Percentiles rank a stretch among this genome's conserved stretches.
Conservation (phyloP, 1,140 invertebrate genomes). For the Berghia stephanieae region DNA sequence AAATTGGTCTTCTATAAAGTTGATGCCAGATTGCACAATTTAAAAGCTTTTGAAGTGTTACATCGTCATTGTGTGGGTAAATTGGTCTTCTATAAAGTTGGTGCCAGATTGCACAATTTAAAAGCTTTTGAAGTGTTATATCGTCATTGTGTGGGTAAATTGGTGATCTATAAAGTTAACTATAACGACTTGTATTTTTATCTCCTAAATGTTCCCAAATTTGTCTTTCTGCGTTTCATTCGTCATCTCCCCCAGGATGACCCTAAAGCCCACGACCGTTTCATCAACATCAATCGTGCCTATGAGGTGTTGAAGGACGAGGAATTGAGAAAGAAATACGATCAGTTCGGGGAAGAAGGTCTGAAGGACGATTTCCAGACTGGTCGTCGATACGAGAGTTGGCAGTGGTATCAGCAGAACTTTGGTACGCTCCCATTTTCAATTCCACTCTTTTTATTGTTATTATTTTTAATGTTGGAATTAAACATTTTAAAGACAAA, state of each 20-base stretch:
- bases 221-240: too few species aligned
- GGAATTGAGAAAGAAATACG: conserved; percentile 81
- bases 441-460: not conserved
- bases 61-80: not conserved
- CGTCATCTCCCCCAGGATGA: conserved; percentile 77
- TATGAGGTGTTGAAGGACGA: conserved; percentile 88
- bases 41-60: not conserved
- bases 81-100: not conserved
- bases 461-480: not conserved
- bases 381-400: conserved; percentile 76
- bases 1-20: not conserved
- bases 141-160: not conserved
- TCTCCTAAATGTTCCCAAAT: not conserved
- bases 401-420: conserved; percentile 84
- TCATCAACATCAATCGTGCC: conserved; percentile 80
- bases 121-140: not conserved
- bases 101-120: not conserved
- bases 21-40: not conserved
- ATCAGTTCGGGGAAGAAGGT: conserved; percentile 80
- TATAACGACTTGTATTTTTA: too few species aligned
- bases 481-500: too few species aligned
- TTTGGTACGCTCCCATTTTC: conserved; percentile 73
- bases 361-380: conserved; percentile 71
- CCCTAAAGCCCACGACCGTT: conserved; percentile 78
- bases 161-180: too few species aligned